Conservation (phyloP, 2,888 invertebrate species). For the Eupithecia pulchellata region DNA sequence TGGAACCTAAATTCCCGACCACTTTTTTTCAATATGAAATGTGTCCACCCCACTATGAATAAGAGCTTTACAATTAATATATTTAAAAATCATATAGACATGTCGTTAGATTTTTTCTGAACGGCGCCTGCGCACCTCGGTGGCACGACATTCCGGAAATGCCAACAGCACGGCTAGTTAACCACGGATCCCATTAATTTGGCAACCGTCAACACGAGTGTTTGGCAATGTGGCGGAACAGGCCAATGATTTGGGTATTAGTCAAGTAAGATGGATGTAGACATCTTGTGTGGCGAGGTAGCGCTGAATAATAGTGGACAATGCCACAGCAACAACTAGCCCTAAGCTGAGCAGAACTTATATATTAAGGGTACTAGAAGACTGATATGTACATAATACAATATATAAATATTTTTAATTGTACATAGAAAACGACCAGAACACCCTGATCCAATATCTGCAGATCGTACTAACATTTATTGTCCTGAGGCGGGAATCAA, state of each 20-base stretch:
- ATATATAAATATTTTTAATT: too few species aligned
- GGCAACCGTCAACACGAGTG: conserved; percentile 71
- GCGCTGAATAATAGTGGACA: background rate
- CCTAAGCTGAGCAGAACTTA: too few species aligned
- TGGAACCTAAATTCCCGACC: too few species aligned
- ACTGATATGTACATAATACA: too few species aligned
- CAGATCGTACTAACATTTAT: too few species aligned
- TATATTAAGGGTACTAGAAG: too few species aligned
- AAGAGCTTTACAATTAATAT: background rate
- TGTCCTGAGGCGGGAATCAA: too few species aligned
- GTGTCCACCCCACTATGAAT: background rate
- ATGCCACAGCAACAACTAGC: too few species aligned
- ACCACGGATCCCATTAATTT: conserved; percentile 65
- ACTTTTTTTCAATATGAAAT: background rate
- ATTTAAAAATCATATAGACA: background rate
- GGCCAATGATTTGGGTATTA: conserved; percentile 53
- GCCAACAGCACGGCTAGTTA: conserved; percentile 70
- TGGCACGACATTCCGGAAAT: conserved; percentile 63
- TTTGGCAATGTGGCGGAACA: conserved; percentile 65
- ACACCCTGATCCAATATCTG: too few species aligned
- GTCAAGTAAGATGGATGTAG: conserved; percentile 20
- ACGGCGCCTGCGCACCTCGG: conserved; percentile 51
- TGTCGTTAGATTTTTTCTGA: conserved; percentile 31
- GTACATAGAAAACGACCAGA: too few species aligned
- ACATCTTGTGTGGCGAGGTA: conserved; percentile 18